A percentile compares a stretch with the other conserved stretches of the same genome.
phyloP scores from a whole-genome alignment of 2,113 vertebrate species.

The Hystrix cristata region DNA sequence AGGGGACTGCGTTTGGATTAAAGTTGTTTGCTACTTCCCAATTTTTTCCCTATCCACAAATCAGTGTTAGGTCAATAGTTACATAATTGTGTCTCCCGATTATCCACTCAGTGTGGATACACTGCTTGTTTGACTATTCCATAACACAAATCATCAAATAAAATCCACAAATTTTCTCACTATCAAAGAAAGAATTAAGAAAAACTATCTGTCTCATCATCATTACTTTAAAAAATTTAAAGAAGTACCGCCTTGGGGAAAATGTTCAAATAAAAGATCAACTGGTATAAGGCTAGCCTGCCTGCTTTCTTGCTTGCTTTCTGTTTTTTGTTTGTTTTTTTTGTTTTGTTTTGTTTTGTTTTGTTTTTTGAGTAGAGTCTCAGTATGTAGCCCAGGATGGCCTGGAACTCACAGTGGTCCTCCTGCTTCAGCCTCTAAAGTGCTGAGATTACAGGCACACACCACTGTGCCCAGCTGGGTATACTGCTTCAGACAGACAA shows the following conservation, averaged over 20 bases:
- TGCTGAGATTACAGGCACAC: background rate
- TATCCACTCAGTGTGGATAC: background rate
- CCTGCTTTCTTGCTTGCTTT: background rate
- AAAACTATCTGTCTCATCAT: background rate
- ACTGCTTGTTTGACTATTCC: background rate
- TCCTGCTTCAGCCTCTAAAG: background rate
- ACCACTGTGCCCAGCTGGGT: background rate
- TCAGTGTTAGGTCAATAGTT: background rate
- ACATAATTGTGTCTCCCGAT: background rate
- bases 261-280: background rate
- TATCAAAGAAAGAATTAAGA: slow-evolving; percentile 35
- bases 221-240: slow-evolving; percentile 1
- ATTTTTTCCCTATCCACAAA: background rate
- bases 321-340: background rate
- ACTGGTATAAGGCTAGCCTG: background rate
- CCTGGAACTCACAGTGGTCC: background rate
- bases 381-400: background rate
- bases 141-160: background rate
- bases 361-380: background rate
- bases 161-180: slow-evolving; percentile 18
- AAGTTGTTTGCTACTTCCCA: background rate
- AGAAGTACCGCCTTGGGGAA: background rate
- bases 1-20: background rate
- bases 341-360: background rate
- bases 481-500: background rate